These are phyloP conservation scores for Himalopsyche anomala DNA, from an alignment of 2,888 invertebrate genomes.

Conservation along the genomic window DNA sequence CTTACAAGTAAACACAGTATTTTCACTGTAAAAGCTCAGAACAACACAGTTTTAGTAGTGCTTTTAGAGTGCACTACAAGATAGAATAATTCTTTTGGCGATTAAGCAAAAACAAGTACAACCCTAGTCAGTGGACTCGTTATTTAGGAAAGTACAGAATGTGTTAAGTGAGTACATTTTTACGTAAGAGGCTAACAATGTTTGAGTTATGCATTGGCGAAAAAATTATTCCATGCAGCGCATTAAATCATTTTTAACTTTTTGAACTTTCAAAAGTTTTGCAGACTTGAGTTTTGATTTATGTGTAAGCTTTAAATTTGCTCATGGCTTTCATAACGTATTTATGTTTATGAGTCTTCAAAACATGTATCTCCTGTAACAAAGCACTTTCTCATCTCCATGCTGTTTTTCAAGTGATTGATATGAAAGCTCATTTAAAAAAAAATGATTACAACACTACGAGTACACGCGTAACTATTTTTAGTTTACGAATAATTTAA, in stretches of 20 bases:
- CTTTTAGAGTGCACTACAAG: constrained; percentile 17
- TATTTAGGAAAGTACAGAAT: neutral
- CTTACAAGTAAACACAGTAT: neutral
- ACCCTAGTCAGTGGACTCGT: neutral
- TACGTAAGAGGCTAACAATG: neutral
- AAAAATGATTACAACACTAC: too few species aligned
- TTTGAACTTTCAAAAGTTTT: neutral
- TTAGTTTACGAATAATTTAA: too few species aligned
- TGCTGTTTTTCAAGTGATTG: too few species aligned
- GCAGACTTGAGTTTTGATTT: too few species aligned
- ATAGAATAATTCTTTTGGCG: constrained; percentile 3
- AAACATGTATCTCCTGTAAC: too few species aligned
- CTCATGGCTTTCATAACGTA: too few species aligned
- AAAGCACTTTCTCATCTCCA: too few species aligned
- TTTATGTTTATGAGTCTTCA: too few species aligned
- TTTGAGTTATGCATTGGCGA: neutral
- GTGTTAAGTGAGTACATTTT: constrained; percentile 10
- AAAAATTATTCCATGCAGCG: neutral
- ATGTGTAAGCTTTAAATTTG: too few species aligned
- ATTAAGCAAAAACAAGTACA: constrained; percentile 16
- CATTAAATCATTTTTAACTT: constrained; percentile 7
- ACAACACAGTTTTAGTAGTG: neutral
- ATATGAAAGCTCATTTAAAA: too few species aligned
- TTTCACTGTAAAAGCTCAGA: neutral
- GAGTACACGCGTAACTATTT: too few species aligned